Evolutionary conservation across 2,888 invertebrate species (phyloP).

Genomic region (Meteorus colon): DNA sequence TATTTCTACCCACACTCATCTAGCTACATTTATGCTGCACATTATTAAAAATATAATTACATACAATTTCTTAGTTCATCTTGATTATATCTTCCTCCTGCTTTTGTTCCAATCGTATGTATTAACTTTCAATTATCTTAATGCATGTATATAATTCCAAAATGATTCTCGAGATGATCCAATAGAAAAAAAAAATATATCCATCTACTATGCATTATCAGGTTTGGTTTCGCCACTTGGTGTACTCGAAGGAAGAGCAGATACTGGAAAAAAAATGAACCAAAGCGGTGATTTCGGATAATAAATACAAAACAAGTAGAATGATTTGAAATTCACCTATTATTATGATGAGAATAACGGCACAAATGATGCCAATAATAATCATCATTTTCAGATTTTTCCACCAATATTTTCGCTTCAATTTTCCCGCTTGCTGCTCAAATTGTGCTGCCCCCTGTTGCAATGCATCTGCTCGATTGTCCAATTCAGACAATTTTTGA

Average conservation of each 20-base stretch:
- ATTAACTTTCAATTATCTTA: background rate
- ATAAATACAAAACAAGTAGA: background rate
- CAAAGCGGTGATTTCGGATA: background rate
- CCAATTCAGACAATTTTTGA: conserved; percentile 94
- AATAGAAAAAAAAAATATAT: background rate
- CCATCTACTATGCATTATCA: background rate
- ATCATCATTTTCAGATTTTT: conserved; percentile 98
- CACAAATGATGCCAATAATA: conserved; percentile 89
- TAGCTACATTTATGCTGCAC: background rate
- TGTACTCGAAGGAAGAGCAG: background rate
- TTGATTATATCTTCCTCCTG: background rate
- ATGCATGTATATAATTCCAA: background rate
- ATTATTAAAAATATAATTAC: background rate
- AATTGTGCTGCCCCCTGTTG: conserved; percentile 97
- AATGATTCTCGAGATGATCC: background rate
- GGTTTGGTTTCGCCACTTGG: background rate
- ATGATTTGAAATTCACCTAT: conserved; percentile 81
- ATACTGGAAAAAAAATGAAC: conserved; percentile 1
- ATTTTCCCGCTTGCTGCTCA: conserved; percentile 96
- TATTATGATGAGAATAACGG: conserved; percentile 88
- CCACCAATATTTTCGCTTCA: conserved; percentile 98
- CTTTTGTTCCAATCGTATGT: background rate
- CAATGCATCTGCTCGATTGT: conserved; percentile 95
- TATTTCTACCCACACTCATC: background rate
- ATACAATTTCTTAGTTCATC: background rate